Percentiles rank a stretch among this genome's conserved stretches.
phyloP scores from a whole-genome alignment of 2,113 vertebrate species.

The Ictalurus furcatus region DNA sequence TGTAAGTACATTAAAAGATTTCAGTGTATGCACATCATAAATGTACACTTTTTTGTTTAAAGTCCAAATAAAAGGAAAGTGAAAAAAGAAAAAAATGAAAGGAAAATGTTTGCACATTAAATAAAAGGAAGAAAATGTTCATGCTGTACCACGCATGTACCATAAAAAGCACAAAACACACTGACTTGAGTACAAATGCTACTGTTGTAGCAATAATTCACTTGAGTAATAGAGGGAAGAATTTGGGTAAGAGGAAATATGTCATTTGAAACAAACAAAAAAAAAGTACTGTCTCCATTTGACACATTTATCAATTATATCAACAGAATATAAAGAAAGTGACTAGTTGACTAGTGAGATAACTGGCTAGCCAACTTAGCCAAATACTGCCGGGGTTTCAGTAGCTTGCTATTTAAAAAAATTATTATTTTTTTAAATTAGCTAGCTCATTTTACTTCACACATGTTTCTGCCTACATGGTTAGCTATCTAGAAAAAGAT shows the following conservation, averaged over 20 bases:
- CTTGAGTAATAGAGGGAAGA: not conserved
- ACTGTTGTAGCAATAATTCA: not conserved
- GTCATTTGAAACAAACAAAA: not conserved
- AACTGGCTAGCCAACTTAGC: not conserved
- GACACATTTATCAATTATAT: no score
- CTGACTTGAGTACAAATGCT: no score
- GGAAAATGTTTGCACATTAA: not conserved
- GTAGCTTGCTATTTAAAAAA: no score
- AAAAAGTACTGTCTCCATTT: no score
- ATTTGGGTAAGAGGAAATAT: not conserved
- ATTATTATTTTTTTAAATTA: no score
- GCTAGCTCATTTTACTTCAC: no score
- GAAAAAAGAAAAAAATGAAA: not conserved
- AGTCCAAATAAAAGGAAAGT: not conserved
- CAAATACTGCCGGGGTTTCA: no score
- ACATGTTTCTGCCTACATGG: no score
- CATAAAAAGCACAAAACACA: no score
- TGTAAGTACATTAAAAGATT: not conserved
- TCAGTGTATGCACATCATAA: not conserved
- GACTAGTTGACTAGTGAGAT: no score
- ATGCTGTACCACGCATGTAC: not conserved
- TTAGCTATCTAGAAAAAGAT: no score
- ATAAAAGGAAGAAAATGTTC: not conserved
- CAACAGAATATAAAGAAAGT: no score
- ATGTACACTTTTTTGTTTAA: not conserved